Base-by-base conservation (phyloP, 2,888 invertebrate genomes). In the Polyploca ridens region DNA sequence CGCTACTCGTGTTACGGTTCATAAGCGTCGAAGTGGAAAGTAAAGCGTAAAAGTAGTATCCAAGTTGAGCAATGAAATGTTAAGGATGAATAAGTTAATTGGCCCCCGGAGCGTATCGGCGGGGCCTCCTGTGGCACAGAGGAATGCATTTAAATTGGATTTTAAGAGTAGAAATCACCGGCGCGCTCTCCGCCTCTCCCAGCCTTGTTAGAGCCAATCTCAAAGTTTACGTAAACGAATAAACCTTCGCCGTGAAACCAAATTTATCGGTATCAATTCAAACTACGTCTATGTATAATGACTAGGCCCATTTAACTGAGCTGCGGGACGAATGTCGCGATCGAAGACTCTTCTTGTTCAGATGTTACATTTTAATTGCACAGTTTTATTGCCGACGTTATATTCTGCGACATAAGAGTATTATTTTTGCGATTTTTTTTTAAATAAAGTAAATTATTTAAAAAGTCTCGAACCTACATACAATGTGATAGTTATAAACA, bases 131-230 rank as follows among this genome's bases (percentile, higher is more conserved):
- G 93, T 86, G 93, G 91, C 92, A 89, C 93, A 92, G 92, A 93
- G 94, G 93, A 94, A 94, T 94, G 93, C 94, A 94, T 94, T 94
- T 94, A 94, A 94, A 94, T 94, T 93, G 93, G 93, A 93, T 93
- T 94, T 93, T 94, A 94, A 93, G 94, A 93, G 92, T 90, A 91
- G 93, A 93, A 94, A 94, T 93, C 93, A 92, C 91, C 89, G 89
- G 83, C 86, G 88, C 82, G 81, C 86, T 82, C 88, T 81, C 87
- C 86, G 87, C 89, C 88, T 87, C 86, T 86, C 85, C 82, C 84
- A 85, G 90, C 90, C 93, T 93, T 93, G 93, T 93, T 94, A 92
- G 89, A 91, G 89, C 89, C 92, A 91, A 93, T 92, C 92, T 91
- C 91, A 87, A 92, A 93, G 90, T 93, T 94, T 90, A 91, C 92